Base-by-base conservation (phyloP, 2,888 invertebrate species). In the Capitulum mitella region DNA sequence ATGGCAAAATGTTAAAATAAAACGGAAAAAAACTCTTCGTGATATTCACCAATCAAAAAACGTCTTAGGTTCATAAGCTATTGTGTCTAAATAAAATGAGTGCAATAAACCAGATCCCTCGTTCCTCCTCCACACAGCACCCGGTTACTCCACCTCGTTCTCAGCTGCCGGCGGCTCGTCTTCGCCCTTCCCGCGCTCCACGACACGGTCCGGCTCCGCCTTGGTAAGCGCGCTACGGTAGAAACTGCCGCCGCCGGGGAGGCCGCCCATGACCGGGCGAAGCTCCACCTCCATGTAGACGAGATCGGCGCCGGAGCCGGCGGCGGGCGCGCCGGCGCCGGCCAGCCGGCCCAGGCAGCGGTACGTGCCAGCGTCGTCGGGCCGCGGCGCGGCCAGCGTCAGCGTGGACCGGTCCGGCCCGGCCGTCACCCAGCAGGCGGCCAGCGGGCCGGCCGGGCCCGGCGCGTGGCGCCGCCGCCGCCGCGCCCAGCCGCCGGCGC, bases 221-320 rank as follows among this genome's bases (percentile, higher is more conserved):
- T 40, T 40, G 22, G 37, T 40, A 10, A 74, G 74, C 3, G 43
- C 37, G n/a, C 40, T 43, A 43, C 74, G 74, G 43, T 43, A 74
- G 74, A 10, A n/a, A 19, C 34, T 16, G 19, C 64, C 22, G 19
- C 51, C 51, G 2, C 22, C n/a, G n/a, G n/a, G 22, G 19, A 14
- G 0, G 51, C 51, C 64, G 16, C 16, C 8, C 2, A 16, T 34
- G 5, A 19, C 64, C 32, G 40, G 74, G n/a, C 19, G 0, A 19
- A 29, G 10, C 43, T 46, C 22, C 46, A 76, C 76, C 76, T 76
- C 46, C 76, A 76, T 76, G n/a, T 5, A 76, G 46, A 76, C 76
- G 16, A 58, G n/a, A 29, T n/a, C n/a, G n/a, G 10, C 10, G 51
- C 5, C n/a, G n/a, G 10, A 3, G 51, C 5, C 51, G 51, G 51